Percentiles rank a stretch among this genome's conserved stretches.
These are phyloP conservation scores for Drosophila paulistorum DNA, from an alignment of 1,140 invertebrate species.

Conservation along the genomic window DNA sequence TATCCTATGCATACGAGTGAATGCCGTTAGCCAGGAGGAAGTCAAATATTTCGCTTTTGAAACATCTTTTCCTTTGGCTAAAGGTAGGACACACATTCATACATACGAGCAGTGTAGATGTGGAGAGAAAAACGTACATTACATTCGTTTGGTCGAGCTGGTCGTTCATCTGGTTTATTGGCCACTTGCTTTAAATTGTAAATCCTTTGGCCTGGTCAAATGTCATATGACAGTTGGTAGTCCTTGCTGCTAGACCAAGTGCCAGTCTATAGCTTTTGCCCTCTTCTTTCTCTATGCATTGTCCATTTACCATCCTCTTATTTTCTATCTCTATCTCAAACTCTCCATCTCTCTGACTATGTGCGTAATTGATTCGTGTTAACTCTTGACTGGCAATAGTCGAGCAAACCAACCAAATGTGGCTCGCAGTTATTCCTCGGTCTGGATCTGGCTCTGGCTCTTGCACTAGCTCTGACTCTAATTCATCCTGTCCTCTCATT, in stretches of 20 bases:
- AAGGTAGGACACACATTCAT: too few relatives aligned
- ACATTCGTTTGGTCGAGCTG: slow-evolving; percentile 44
- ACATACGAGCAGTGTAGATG: too few relatives aligned
- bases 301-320: slow-evolving; percentile 33
- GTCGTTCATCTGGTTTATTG: slow-evolving; percentile 79
- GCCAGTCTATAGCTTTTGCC: slow-evolving; percentile 32
- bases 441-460: slow-evolving; percentile 29
- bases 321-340: slow-evolving; percentile 1
- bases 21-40: slow-evolving; percentile 17
- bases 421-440: slow-evolving; percentile 54
- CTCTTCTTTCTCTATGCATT: slow-evolving; percentile 16
- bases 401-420: slow-evolving; percentile 75
- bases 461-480: not conserved
- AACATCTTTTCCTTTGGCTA: slow-evolving; percentile 19
- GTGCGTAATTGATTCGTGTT: slow-evolving; percentile 79
- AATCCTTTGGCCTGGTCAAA: slow-evolving; percentile 75
- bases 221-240: slow-evolving; percentile 68
- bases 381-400: slow-evolving; percentile 81
- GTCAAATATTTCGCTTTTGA: slow-evolving; percentile 55
- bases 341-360: slow-evolving; percentile 48
- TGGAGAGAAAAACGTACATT: slow-evolving; percentile 9
- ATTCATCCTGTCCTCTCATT: slow-evolving; percentile 17
- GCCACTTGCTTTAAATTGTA: slow-evolving; percentile 81
- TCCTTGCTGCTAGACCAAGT: slow-evolving; percentile 31
- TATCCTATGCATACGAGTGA: slow-evolving; percentile 30